These are phyloP conservation scores for Mellilla xanthometata DNA, from an alignment of 2,888 invertebrate genomes.

Conservation along the genomic window DNA sequence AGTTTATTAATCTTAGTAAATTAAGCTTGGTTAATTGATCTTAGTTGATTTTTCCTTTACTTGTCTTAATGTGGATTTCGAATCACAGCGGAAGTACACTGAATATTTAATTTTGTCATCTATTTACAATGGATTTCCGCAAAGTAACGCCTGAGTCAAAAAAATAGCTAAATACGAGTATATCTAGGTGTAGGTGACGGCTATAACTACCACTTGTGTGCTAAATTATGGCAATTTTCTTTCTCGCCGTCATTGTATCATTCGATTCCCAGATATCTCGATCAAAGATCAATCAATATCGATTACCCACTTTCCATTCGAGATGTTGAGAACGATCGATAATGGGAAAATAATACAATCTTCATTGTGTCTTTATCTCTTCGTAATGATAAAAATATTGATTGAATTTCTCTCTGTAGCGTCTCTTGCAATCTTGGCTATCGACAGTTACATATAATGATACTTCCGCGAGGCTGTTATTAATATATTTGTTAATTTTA, in stretches of 20 bases:
- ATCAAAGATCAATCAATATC: slow-evolving; percentile 23
- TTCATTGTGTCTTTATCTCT: slow-evolving; percentile 4
- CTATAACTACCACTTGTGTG: background rate
- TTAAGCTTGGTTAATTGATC: too few relatives aligned
- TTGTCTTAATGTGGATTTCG: too few relatives aligned
- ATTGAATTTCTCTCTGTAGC: background rate
- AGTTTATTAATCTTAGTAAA: too few relatives aligned
- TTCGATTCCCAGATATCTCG: slow-evolving; percentile 11
- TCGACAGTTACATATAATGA: background rate
- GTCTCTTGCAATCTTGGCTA: too few relatives aligned
- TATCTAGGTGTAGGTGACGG: too few relatives aligned
- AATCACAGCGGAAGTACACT: too few relatives aligned
- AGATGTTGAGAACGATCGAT: slow-evolving; percentile 26
- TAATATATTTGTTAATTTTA: too few relatives aligned
- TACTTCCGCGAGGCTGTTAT: background rate
- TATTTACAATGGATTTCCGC: too few relatives aligned
- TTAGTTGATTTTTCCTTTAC: too few relatives aligned
- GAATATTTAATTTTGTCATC: too few relatives aligned
- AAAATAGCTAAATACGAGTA: too few relatives aligned
- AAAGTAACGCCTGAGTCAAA: too few relatives aligned
- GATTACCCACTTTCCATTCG: slow-evolving; percentile 29
- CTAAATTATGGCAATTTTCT: background rate
- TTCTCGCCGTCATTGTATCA: slow-evolving; percentile 3
- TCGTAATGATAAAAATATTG: background rate
- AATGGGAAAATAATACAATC: slow-evolving; percentile 25